Percentiles rank a stretch among this genome's conserved stretches.
Conservation (phyloP, 1,140 invertebrate species). For the Apis cerana region DNA sequence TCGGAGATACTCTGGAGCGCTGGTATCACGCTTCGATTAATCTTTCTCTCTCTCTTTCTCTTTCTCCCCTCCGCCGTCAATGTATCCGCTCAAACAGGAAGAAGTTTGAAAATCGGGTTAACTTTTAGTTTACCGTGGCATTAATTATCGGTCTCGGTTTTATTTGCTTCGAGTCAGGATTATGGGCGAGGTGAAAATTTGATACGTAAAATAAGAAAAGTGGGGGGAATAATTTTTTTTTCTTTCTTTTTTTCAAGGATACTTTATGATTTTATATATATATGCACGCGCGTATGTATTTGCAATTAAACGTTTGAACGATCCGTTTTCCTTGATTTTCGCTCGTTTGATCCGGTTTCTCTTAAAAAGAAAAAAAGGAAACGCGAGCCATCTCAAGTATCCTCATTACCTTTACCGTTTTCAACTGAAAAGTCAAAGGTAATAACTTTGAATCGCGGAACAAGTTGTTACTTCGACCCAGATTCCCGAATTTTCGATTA, state of each 20-base stretch:
- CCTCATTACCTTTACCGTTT: conserved; percentile 9
- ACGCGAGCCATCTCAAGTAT: neutral
- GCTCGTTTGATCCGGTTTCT: neutral
- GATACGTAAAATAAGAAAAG: too few species aligned
- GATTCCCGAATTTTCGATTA: conserved; percentile 8
- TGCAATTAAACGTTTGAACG: neutral
- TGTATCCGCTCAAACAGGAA: neutral
- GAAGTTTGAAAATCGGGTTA: conserved; percentile 6
- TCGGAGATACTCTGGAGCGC: too few species aligned
- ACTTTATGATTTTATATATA: too few species aligned
- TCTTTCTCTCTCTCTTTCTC: neutral
- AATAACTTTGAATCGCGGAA: conserved; percentile 11
- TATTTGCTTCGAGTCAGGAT: neutral
- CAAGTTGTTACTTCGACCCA: conserved; percentile 14
- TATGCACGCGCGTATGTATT: neutral
- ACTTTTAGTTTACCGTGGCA: neutral
- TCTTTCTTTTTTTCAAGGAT: neutral
- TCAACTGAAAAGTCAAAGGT: conserved; percentile 17
- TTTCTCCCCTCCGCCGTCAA: neutral
- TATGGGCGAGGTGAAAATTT: neutral
- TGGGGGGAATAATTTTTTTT: neutral
- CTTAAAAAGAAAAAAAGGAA: neutral
- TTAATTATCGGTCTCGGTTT: neutral
- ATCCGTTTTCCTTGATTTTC: neutral
- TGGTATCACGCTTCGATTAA: conserved; percentile 17